Conservation (phyloP, 2,113 vertebrate genomes). For the Xenopus laevis region DNA sequence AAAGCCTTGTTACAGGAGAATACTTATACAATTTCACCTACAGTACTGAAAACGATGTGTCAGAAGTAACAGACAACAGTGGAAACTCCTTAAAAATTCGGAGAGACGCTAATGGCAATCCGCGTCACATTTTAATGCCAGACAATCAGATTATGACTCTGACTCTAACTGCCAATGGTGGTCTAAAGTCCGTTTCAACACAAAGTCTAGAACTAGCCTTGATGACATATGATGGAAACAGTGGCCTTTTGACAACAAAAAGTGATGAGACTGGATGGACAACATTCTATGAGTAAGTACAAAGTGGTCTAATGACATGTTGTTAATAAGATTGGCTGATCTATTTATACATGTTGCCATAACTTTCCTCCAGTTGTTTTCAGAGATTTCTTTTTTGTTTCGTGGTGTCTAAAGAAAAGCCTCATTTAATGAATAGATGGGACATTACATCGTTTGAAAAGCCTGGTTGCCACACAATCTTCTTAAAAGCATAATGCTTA, state of each 20-base stretch:
- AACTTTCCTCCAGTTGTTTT: too few species aligned
- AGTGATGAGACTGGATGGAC: constrained; percentile 98
- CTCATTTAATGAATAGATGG: too few species aligned
- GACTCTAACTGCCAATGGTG: constrained; percentile 80
- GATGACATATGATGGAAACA: constrained; percentile 90
- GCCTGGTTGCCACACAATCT: too few species aligned
- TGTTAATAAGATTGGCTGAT: too few species aligned
- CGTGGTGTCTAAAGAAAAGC: too few species aligned
- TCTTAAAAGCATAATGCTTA: too few species aligned
- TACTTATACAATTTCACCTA: constrained; percentile 95
- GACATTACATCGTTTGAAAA: too few species aligned
- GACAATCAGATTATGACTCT: constrained; percentile 93
- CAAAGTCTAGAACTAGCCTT: constrained; percentile 87
- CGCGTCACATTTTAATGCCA: constrained; percentile 86
- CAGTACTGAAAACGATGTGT: constrained; percentile 78
- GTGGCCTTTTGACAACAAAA: constrained; percentile 90
- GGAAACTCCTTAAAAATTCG: constrained; percentile 90
- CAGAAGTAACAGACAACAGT: constrained; percentile 82
- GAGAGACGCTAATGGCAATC: constrained; percentile 77
- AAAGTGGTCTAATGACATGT: constrained; percentile 32
- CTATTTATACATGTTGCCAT: too few species aligned
- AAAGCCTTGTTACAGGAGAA: constrained; percentile 92
- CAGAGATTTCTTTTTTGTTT: too few species aligned
- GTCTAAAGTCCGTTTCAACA: constrained; percentile 84
- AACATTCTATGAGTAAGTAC: constrained; percentile 96